A percentile compares a stretch with the other conserved stretches of the same genome.
Conservation (phyloP, 2,113 vertebrate species). For the Stictonetta naevosa region DNA sequence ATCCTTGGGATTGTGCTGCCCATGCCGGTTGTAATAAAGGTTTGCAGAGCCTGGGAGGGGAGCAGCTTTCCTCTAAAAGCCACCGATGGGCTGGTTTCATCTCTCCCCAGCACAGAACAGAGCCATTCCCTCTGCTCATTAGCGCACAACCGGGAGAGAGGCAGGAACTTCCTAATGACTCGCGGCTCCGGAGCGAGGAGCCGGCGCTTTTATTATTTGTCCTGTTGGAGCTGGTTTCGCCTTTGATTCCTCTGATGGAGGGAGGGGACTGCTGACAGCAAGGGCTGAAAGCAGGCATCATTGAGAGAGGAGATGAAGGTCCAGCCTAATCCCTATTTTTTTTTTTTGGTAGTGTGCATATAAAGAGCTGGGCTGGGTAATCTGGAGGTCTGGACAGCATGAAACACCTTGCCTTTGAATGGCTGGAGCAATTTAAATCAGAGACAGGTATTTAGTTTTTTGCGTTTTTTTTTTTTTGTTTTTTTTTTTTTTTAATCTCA, state of each 20-base stretch:
- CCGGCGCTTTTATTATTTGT: neutral
- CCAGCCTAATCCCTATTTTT: neutral
- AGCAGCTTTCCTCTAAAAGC: neutral
- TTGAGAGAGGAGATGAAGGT: conserved; percentile 37
- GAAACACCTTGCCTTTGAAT: neutral
- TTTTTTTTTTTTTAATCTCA: neutral
- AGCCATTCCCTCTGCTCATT: conserved; percentile 50
- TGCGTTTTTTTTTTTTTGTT: no score
- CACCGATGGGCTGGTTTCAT: neutral
- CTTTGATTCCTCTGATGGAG: conserved; percentile 55
- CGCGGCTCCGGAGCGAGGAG: neutral
- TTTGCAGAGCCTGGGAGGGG: neutral
- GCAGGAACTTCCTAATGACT: conserved; percentile 68
- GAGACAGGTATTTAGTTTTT: neutral
- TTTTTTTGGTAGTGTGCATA: neutral
- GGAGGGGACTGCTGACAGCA: conserved; percentile 37
- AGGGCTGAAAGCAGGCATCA: conserved; percentile 32
- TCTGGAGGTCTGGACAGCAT: neutral
- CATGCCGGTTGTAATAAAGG: fast-evolving
- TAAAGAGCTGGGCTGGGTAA: conserved; percentile 35
- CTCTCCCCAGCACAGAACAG: conserved; percentile 4
- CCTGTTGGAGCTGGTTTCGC: neutral
- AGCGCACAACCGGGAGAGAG: conserved; percentile 30
- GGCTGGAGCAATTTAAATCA: neutral
- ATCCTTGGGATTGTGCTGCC: neutral